Percentiles rank a stretch among this genome's conserved stretches.
phyloP scores from a whole-genome alignment of 2,888 invertebrate genomes.

The Cryptops parisi region DNA sequence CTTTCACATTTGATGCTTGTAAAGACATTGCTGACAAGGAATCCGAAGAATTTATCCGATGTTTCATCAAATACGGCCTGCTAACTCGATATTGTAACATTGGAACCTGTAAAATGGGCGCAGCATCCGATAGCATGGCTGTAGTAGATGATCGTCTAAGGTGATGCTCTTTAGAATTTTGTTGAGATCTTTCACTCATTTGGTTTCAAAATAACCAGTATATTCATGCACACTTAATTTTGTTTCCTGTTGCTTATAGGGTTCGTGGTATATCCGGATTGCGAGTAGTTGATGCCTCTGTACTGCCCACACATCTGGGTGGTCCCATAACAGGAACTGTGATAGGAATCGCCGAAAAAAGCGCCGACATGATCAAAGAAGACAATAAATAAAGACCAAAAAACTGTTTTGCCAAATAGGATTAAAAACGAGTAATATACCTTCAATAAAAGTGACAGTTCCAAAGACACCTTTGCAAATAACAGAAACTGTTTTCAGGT shows the following conservation, averaged over 20 bases:
- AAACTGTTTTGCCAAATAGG: no score
- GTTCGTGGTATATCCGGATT: neutral
- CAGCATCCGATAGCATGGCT: neutral
- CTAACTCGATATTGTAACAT: no score
- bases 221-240: neutral
- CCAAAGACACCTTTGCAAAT: no score
- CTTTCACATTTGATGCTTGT: no score
- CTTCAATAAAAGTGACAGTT: no score
- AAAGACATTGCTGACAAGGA: no score
- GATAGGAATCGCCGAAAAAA: neutral
- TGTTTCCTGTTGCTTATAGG: neutral
- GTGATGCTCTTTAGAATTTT: neutral
- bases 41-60: no score
- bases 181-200: neutral
- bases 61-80: no score
- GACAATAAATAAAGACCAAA: neutral
- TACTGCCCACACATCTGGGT: neutral
- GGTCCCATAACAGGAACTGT: neutral
- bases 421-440: no score
- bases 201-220: neutral
- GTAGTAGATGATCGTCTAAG: neutral
- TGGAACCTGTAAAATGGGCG: neutral
- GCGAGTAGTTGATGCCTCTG: neutral
- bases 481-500: no score
- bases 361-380: neutral